These are phyloP conservation scores for Macaca fascicularis DNA, from an alignment of 2,113 vertebrate genomes.

Conservation along the genomic window T2T-MFA8v1.1 NC_088380.1:134640001-134640500, in stretches of 20 bases:
- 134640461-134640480: not conserved
- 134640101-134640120: not conserved
- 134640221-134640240: slow-evolving; percentile 16
- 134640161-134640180: not conserved
- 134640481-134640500: not conserved
- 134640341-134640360: slow-evolving; percentile 9
- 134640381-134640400: not conserved
- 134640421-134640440: not conserved
- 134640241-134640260: not conserved
- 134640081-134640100: not conserved
- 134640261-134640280: not conserved
- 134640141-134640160: not conserved
- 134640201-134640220: not conserved
- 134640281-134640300: not conserved
- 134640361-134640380: not conserved
- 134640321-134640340: not conserved
- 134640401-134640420: not conserved
- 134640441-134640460: not conserved
- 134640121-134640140: not conserved
- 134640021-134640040: not conserved
- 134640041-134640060: not conserved
- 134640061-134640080: not conserved
- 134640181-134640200: not conserved
- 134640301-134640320: not conserved
- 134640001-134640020: not conserved